Base-by-base conservation (phyloP, 1,140 invertebrate species). In the Drosophila leontia region DNA sequence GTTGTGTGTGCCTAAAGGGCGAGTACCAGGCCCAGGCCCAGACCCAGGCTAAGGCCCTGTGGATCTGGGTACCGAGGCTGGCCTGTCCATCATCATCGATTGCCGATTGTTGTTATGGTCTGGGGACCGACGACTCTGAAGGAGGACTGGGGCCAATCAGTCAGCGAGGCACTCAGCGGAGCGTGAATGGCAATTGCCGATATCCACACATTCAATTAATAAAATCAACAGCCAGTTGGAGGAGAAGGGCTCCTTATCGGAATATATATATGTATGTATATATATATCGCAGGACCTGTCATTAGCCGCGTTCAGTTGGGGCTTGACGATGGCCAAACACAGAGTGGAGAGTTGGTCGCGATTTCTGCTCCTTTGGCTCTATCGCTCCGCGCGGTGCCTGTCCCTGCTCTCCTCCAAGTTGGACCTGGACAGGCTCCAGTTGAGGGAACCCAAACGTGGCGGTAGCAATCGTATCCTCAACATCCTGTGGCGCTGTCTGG, bases 161-260 rank as follows among this genome's bases (percentile, higher is more conserved):
- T 90, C 85, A 88, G 82, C 85, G 63, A 82, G 63, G 71, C 83
- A 87, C 79, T 85, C 85, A 91, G 78, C 71, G 55, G 84, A 90
- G 86, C 85, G 85, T 90, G 85, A 90, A 90, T 82, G 75, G 63
- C 85, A 82, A 90, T 90, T 90, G 82, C 78, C 75, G 82, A 90
- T 90, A 90, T 90, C 85, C 61, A 84, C 85, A 79, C 78, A 90
- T 90, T 90, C 82, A 90, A 90, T 90, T 90, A 90, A 90, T 90
- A 79, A 90, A 90, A 90, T 90, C 86, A 84, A 90, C 78, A 80
- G 64, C 72, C 39, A 58, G 37, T 37, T 32, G 19, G 34, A 17
- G 15, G 34, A 42, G 17, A 17, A 72, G 19, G 39, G 17, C 39
- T 70, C 68, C 76, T 78, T 78, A 78, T 78, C 76, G 55, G 57